Conservation (phyloP, 2,113 vertebrate genomes). For the Sapajus apella region DNA sequence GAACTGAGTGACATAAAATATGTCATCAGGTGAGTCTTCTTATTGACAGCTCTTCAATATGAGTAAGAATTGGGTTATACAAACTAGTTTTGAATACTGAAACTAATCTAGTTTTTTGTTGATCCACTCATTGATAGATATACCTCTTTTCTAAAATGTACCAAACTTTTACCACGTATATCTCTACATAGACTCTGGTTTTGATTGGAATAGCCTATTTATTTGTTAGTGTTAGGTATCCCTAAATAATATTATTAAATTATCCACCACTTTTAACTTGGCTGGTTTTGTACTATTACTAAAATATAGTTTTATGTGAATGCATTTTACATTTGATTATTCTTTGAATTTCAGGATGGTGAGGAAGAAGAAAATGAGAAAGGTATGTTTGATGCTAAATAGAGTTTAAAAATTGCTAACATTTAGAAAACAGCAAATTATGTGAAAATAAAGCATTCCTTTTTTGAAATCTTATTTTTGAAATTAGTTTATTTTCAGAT, state of each 20-base stretch:
- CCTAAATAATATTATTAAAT: slow-evolving; percentile 31
- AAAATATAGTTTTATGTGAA: slow-evolving; percentile 43
- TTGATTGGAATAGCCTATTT: neutral
- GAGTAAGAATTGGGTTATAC: neutral
- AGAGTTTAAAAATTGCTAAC: slow-evolving; percentile 74
- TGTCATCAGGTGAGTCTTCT: slow-evolving; percentile 2
- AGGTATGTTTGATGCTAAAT: slow-evolving; percentile 91
- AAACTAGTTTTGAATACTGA: slow-evolving; percentile 26
- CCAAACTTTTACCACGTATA: neutral
- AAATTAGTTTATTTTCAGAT: slow-evolving; percentile 79
- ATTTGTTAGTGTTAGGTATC: slow-evolving; percentile 11
- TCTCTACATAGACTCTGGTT: neutral
- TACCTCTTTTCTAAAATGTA: neutral
- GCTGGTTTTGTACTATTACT: slow-evolving; percentile 43
- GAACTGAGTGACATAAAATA: neutral
- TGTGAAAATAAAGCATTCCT: slow-evolving; percentile 68
- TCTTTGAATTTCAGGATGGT: slow-evolving; percentile 89
- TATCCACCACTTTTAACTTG: neutral
- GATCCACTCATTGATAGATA: neutral
- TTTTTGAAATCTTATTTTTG: slow-evolving; percentile 74
- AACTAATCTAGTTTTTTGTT: neutral
- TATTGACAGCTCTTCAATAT: slow-evolving; percentile 8
- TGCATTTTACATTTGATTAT: slow-evolving; percentile 82
- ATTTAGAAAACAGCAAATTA: slow-evolving; percentile 72
- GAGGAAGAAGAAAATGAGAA: slow-evolving; percentile 96